Conservation (phyloP, 2,113 vertebrate genomes). For the Neodon shergylaensis region DNA sequence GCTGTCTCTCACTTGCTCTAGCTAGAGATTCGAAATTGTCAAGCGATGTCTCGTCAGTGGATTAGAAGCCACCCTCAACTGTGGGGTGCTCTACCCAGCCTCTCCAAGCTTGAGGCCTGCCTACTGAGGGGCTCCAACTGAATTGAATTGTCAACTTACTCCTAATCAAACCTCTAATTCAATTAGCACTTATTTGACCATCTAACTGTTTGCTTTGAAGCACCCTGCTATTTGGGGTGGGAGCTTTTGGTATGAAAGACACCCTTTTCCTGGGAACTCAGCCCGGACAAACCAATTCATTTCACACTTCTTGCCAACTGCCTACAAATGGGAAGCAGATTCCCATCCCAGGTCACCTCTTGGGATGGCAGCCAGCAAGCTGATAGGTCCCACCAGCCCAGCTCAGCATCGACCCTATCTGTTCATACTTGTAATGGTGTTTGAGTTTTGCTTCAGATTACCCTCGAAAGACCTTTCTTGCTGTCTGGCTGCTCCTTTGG, state of each 20-base stretch:
- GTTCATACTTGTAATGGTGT: conserved; percentile 1
- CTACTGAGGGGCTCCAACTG: conserved; percentile 28
- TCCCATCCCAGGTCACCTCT: conserved; percentile 45
- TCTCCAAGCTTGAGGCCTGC: conserved; percentile 33
- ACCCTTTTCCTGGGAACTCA: conserved; percentile 77
- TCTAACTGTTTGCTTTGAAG: conserved; percentile 77
- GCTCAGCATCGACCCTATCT: conserved; percentile 16
- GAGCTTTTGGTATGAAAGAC: conserved; percentile 74
- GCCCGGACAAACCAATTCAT: conserved; percentile 75
- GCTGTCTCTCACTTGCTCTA: conserved; percentile 66
- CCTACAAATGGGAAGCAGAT: conserved; percentile 72
- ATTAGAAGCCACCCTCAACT: conserved; percentile 53
- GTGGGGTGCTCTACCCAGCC: not conserved
- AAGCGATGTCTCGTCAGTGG: conserved; percentile 41
- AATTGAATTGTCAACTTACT: conserved; percentile 77
- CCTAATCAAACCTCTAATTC: conserved; percentile 79
- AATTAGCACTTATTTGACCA: conserved; percentile 80
- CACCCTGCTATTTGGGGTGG: conserved; percentile 75
- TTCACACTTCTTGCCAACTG: conserved; percentile 73
- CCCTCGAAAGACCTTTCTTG: not conserved
- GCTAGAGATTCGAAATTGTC: conserved; percentile 48
- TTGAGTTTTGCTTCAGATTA: conserved; percentile 48
- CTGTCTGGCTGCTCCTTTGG: conserved; percentile 32
- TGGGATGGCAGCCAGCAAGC: conserved; percentile 63
- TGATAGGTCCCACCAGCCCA: conserved; percentile 14